Evolutionary conservation across 2,888 invertebrate species (phyloP).

Genomic region (Sphaerophoria rueppellii): DNA sequence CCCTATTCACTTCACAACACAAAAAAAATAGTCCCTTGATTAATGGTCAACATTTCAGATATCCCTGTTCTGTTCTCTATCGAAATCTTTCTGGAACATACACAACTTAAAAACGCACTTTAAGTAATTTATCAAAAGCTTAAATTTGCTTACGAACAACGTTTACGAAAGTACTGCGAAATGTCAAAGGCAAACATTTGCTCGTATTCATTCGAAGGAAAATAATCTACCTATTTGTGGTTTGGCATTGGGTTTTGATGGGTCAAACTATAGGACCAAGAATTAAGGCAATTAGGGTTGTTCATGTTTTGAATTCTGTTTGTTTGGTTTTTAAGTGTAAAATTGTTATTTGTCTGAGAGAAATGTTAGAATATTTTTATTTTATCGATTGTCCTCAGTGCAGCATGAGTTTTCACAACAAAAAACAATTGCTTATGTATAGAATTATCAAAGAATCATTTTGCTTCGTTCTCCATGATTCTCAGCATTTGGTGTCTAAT

Average conservation of each 20-base stretch:
- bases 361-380: too few species aligned
- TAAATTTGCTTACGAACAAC: slow-evolving; percentile 19
- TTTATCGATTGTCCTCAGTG: too few species aligned
- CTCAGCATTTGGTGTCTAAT: too few species aligned
- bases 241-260: slow-evolving; percentile 3
- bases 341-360: too few species aligned
- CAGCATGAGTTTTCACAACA: too few species aligned
- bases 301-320: background rate
- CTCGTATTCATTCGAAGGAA: slow-evolving; percentile 1
- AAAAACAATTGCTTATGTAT: too few species aligned
- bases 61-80: background rate
- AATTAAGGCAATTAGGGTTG: background rate
- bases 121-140: slow-evolving; percentile 38
- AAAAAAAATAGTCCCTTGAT: slow-evolving; percentile 7
- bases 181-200: background rate
- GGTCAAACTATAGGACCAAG: background rate
- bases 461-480: too few species aligned
- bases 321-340: too few species aligned
- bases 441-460: too few species aligned
- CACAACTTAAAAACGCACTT: background rate
- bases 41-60: background rate
- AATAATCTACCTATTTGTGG: slow-evolving; percentile 5
- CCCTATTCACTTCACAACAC: background rate
- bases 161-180: too few species aligned
- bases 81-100: background rate